Evolutionary conservation across 2,888 invertebrate genomes (phyloP).

Genomic region (Bombylius major): DNA sequence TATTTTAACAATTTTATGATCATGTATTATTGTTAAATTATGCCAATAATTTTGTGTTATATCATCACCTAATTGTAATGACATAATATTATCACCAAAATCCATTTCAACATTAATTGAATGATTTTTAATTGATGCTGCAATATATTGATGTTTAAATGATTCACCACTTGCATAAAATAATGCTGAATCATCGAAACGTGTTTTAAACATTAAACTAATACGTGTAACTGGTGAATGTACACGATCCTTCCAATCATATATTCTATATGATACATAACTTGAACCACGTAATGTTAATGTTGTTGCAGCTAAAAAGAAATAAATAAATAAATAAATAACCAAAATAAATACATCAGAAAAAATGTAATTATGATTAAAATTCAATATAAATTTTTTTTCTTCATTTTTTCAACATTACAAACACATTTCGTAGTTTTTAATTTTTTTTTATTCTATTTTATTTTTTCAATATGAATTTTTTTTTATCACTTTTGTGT

Average conservation of each 20-base stretch:
- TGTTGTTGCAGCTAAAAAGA: conserved; percentile 63
- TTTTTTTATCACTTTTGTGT: too few species aligned
- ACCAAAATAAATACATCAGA: too few species aligned
- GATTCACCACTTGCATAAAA: conserved; percentile 90
- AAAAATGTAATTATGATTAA: too few species aligned
- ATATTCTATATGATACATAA: conserved; percentile 82
- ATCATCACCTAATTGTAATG: conserved; percentile 51
- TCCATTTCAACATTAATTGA: conserved; percentile 77
- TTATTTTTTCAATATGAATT: too few species aligned
- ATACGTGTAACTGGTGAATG: conserved; percentile 78
- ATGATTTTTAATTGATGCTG: conserved; percentile 71
- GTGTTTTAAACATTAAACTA: conserved; percentile 80
- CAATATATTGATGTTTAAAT: conserved; percentile 73
- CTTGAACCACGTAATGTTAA: conserved; percentile 82
- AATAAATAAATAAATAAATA: too few species aligned
- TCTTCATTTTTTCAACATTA: too few species aligned
- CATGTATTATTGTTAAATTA: conserved; percentile 75
- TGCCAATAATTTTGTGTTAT: conserved; percentile 74
- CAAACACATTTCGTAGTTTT: too few species aligned
- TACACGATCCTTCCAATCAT: conserved; percentile 84
- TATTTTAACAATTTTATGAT: conserved; percentile 57
- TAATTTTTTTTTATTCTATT: too few species aligned
- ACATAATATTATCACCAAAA: conserved; percentile 67
- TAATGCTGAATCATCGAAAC: conserved; percentile 80
- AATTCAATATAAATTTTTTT: too few species aligned